Evolutionary conservation across 1,140 invertebrate genomes (phyloP), one percentile per base, ranked within the genome.

Genomic region (Drosophila ironensis): DNA sequence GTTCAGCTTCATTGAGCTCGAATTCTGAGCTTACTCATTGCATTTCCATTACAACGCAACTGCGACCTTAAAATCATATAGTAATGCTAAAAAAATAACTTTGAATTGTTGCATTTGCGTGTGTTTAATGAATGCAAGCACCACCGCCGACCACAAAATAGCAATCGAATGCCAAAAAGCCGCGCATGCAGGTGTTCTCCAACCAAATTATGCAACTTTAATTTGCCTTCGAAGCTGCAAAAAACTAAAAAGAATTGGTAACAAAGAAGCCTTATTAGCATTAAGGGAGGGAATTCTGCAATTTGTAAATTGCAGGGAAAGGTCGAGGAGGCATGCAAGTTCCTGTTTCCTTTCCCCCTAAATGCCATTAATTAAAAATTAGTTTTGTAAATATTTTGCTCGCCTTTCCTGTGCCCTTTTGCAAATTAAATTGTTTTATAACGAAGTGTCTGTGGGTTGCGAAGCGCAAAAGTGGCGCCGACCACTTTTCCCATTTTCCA

Each of bases 341-440:
- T 68, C 73, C 69, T 59, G 41, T 71, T 67, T 59, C 70, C 50
- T n/a, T 52, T 20, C 22, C 53, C 24, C 24, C 41, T n/a, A n/a
- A 11, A 30, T 47, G 64, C 30, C 70, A 71, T 68, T 82, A 82
- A 82, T 82, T 82, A 82, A 61, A 61, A 82, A 84, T 82, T 78
- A 67, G 74, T 78, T 84, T 86, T 74, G 80, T 73, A 82, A 82
- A 82, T 82, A 82, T 61, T 78, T 82, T 54, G 75, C 73, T 71
- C 68, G 68, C 60, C 56, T 72, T 45, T 47, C 7, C 17, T 24
- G 25, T 66, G 40, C 16, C 25, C 25, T 45, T 51, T 47, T 46
- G 19, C 27, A 75, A 69, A 54, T 86, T 74, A 71, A 86, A 84
- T 84, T 80, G 80, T 87, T 84, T 84, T 86, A 87, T 84, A 84